These are phyloP conservation scores for Conus canariensis DNA, from an alignment of 2,888 invertebrate species.

Conservation along the genomic window DNA sequence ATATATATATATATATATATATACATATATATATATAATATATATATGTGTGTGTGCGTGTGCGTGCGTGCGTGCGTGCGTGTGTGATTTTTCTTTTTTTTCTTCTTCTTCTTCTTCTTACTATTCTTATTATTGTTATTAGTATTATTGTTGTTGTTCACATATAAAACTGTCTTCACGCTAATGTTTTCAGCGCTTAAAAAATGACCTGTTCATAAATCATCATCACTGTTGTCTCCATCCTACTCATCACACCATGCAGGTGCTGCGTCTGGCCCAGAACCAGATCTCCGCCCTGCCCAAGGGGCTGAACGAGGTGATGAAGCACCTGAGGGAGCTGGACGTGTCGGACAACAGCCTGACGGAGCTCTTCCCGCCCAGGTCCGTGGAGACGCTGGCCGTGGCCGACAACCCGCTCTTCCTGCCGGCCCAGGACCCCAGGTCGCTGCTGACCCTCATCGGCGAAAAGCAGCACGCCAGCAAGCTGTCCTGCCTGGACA, in stretches of 20 bases:
- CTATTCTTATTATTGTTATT: too few species aligned
- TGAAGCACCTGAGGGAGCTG: constrained; percentile 66
- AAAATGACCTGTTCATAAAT: too few species aligned
- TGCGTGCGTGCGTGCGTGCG: too few species aligned
- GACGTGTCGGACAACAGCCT: constrained; percentile 69
- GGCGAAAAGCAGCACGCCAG: constrained; percentile 67
- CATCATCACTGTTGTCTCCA: neutral
- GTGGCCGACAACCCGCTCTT: constrained; percentile 69
- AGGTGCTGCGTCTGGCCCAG: constrained; percentile 40
- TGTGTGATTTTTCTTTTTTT: too few species aligned
- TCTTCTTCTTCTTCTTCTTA: too few species aligned
- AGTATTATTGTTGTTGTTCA: too few species aligned
- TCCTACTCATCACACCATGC: neutral
- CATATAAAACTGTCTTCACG: too few species aligned
- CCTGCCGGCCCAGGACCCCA: constrained; percentile 59
- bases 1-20: too few species aligned
- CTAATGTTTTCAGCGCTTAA: too few species aligned
- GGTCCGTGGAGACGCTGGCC: constrained; percentile 34
- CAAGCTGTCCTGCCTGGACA: constrained; percentile 64
- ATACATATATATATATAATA: too few species aligned
- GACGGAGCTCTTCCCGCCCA: constrained; percentile 54
- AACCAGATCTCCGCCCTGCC: constrained; percentile 70
- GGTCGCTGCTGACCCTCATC: constrained; percentile 62
- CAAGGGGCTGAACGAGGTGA: constrained; percentile 60
- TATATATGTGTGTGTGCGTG: too few species aligned